Base-by-base conservation (phyloP, 2,888 invertebrate species). In the Therioaphis trifolii region DNA sequence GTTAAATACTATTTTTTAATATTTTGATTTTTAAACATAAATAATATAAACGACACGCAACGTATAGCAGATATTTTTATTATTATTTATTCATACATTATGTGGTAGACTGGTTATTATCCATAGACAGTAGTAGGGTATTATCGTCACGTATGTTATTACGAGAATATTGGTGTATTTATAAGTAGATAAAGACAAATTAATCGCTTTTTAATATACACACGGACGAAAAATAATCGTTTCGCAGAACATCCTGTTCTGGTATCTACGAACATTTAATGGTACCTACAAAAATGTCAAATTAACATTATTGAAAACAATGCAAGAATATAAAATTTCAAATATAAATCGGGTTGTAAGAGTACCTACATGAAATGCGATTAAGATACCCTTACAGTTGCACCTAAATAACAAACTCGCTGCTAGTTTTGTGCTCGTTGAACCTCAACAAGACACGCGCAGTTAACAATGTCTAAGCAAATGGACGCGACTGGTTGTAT, bases 191-290 rank as follows among this genome's bases (percentile, higher is more conserved):
- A 77, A 77, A 21, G 35, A 66, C 49, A 18, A 52, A 77, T 66
- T 63, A 66, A 35, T 68, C 18, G 35, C 9, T 29, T 29, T 61
- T 77, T 35, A 35, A 29, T 29, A 61, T 27, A 29, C 2, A 21
- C 15, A 35, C 9, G 35, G 7, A 35, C 7, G 35, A 49, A 46
- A n/a, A 66, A 49, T 66, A 77, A 77, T 66, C 35, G 49, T 52
- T 77, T 77, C 49, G 27, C 46, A 9, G 63, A 66, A 61, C 49
- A 35, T 77, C 35, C 35, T 52, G 61, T 76, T 76, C 46, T 66
- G 4, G 52, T 66, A 52, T 35, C 21, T 24, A 52, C 49, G 72
- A 52, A 72, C 52, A 72, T 5, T 35, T 5, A 3, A 35, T 35
- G 7, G 35, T 21, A 66, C 46, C 21, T 46, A 18, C 21, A 29